A percentile compares a stretch with the other conserved stretches of the same genome.
Conservation (phyloP, 2,113 vertebrate species). For the Uria lomvia region DNA sequence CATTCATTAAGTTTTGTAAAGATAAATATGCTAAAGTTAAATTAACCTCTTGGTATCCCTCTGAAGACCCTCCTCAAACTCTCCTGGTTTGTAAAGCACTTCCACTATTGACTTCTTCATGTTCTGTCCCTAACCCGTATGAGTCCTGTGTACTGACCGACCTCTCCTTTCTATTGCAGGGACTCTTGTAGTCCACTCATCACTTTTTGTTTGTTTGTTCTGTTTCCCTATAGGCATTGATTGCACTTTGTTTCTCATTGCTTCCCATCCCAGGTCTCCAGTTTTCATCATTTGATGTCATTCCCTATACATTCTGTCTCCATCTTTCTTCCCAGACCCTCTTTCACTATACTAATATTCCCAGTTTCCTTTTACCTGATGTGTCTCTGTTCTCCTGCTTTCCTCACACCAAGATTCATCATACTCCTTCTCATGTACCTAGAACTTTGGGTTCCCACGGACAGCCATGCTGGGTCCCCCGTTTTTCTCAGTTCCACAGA, state of each 20-base stretch:
- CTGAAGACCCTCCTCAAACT: not conserved
- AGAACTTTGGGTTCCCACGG: not conserved
- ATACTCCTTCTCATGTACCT: not conserved
- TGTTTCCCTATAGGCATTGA: not conserved
- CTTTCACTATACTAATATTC: not conserved
- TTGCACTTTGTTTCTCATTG: not conserved
- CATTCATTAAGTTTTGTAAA: not conserved
- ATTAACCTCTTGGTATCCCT: not conserved
- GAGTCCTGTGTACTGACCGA: fast-evolving
- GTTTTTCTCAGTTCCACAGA: not conserved
- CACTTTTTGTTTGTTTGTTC: not conserved
- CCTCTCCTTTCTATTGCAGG: not conserved
- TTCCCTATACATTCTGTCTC: not conserved
- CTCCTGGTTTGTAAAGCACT: not conserved
- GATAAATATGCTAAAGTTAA: not conserved
- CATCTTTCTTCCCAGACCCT: not conserved
- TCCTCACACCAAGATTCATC: not conserved
- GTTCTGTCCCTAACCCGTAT: fast-evolving
- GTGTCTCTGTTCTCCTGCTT: not conserved
- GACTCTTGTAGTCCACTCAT: not conserved
- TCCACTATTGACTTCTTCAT: not conserved
- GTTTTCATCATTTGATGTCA: not conserved
- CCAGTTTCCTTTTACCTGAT: not conserved
- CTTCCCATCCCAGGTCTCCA: not conserved
- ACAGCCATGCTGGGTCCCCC: not conserved